A percentile compares a stretch with the other conserved stretches of the same genome.
phyloP scores from a whole-genome alignment of 2,113 vertebrate genomes.

The Mus spicilegus region DNA sequence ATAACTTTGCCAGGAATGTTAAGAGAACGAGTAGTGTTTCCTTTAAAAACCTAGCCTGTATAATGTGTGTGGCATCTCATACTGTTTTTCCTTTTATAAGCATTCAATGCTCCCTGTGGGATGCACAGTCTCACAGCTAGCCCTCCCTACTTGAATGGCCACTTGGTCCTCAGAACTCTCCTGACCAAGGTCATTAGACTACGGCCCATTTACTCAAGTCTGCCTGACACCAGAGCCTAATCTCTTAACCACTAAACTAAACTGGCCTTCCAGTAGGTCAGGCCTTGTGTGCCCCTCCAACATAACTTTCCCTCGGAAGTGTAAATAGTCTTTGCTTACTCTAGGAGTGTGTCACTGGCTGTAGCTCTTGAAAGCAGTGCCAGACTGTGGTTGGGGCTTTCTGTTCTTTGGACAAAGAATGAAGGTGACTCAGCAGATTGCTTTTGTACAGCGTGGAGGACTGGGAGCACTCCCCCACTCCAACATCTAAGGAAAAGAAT shows the following conservation, averaged over 20 bases:
- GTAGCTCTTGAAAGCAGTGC: neutral
- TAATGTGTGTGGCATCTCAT: neutral
- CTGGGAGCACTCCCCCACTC: neutral
- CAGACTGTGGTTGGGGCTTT: neutral
- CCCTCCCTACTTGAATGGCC: neutral
- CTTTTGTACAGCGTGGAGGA: neutral
- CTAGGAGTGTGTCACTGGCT: neutral
- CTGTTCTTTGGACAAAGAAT: conserved; percentile 4
- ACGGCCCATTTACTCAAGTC: neutral
- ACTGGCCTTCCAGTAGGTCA: neutral
- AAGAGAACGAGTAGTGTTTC: neutral
- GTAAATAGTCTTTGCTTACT: neutral
- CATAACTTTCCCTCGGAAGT: neutral
- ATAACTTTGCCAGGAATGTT: conserved; percentile 34
- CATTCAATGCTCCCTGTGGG: neutral
- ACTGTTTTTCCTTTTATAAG: neutral
- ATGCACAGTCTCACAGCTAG: neutral
- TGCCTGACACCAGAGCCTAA: neutral
- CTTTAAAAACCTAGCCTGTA: neutral
- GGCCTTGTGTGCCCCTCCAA: neutral
- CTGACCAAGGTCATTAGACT: neutral
- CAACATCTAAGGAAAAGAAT: neutral
- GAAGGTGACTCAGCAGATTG: neutral
- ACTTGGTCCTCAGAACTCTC: neutral
- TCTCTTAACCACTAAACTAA: neutral